Evolutionary conservation across 53 echinoderm and acorn worm genomes (phyloP).

Genomic region (Apostichopus leukothele): DNA sequence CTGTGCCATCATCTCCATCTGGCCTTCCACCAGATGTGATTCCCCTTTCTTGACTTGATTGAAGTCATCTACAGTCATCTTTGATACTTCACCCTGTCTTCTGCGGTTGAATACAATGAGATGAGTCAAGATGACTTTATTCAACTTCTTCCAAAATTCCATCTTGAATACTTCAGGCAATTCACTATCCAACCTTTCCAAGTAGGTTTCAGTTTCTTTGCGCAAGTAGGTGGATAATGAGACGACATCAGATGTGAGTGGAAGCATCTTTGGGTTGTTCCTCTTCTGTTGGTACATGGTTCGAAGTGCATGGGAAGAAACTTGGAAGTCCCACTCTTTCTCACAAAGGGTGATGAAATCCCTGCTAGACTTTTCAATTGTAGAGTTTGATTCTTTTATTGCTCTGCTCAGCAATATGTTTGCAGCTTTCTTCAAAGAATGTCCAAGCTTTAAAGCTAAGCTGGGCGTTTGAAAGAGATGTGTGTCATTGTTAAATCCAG

Average conservation of each 20-base stretch:
- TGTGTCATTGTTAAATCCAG: constrained; percentile 59
- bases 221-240: constrained; percentile 46
- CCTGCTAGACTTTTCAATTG: constrained; percentile 43
- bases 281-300: constrained; percentile 59
- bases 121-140: constrained; percentile 37
- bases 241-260: constrained; percentile 59
- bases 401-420: constrained; percentile 58
- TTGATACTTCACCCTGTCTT: constrained; percentile 59
- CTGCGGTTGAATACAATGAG: constrained; percentile 60
- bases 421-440: constrained; percentile 57
- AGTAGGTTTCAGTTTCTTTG: constrained; percentile 24
- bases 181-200: not conserved
- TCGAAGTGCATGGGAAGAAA: constrained; percentile 62
- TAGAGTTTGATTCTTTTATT: constrained; percentile 41
- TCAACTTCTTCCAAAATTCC: constrained; percentile 34
- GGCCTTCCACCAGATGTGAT: constrained; percentile 31
- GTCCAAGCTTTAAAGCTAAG: constrained; percentile 62
- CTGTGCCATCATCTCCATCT: constrained; percentile 37
- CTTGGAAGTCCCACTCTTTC: constrained; percentile 63
- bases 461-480: constrained; percentile 58
- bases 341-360: constrained; percentile 53
- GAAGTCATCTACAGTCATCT: constrained; percentile 57
- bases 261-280: constrained; percentile 63
- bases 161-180: not conserved
- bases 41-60: constrained; percentile 36